These are phyloP conservation scores for Drosophila takahashii DNA, from an alignment of 1,140 invertebrate species.

Conservation along the genomic window DNA sequence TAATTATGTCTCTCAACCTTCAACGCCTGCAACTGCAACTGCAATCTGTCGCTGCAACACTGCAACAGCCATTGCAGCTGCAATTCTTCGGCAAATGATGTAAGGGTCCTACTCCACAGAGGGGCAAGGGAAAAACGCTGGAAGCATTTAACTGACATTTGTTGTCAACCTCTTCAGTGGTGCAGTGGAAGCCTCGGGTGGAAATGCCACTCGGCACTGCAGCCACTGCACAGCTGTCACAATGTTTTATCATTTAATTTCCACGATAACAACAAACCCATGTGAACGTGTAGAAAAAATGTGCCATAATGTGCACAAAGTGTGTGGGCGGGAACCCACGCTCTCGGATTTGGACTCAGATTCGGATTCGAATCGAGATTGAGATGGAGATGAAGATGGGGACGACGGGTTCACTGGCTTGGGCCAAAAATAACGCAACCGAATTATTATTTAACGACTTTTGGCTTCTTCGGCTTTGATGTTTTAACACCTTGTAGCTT, in stretches of 20 bases:
- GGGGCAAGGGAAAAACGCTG: slow-evolving; percentile 34
- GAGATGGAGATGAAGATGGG: slow-evolving; percentile 3
- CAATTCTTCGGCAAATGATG: slow-evolving; percentile 69
- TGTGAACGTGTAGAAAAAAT: slow-evolving; percentile 42
- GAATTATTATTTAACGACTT: slow-evolving; percentile 78
- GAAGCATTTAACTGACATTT: slow-evolving; percentile 76
- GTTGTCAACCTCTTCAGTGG: slow-evolving; percentile 62
- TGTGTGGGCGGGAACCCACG: slow-evolving; percentile 39
- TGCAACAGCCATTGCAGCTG: slow-evolving; percentile 29
- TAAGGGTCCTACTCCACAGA: slow-evolving; percentile 37
- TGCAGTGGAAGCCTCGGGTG: slow-evolving; percentile 16
- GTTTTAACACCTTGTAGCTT: slow-evolving; percentile 49
- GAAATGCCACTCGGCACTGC: slow-evolving; percentile 67
- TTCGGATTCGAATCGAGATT: slow-evolving; percentile 11
- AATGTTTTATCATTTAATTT: slow-evolving; percentile 84
- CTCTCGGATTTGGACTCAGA: neutral
- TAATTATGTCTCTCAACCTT: slow-evolving; percentile 59
- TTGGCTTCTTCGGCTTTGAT: slow-evolving; percentile 55
- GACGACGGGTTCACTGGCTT: slow-evolving; percentile 55
- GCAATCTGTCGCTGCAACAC: slow-evolving; percentile 24
- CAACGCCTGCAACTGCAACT: slow-evolving; percentile 38
- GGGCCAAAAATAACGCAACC: slow-evolving; percentile 61
- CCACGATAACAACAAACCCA: slow-evolving; percentile 81
- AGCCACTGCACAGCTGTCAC: slow-evolving; percentile 73
- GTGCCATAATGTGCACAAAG: slow-evolving; percentile 9